These are phyloP conservation scores for Bombus superbus DNA, from an alignment of 1,140 invertebrate genomes.

Conservation along the genomic window DNA sequence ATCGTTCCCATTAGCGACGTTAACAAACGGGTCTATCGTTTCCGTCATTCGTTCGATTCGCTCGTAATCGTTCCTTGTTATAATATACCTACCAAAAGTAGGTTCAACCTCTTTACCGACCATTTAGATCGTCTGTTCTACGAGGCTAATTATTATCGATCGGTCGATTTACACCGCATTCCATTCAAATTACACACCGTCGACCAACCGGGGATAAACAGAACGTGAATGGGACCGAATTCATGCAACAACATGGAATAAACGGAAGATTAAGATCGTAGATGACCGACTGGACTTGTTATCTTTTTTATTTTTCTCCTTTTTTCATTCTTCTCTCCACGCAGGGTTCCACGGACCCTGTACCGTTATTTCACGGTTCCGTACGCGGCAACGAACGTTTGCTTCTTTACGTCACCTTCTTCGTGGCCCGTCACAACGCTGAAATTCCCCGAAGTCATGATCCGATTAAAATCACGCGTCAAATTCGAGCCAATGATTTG, in stretches of 20 bases:
- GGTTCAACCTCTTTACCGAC: not conserved
- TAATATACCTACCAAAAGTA: not conserved
- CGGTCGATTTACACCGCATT: not conserved
- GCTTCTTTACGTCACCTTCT: constrained; percentile 15
- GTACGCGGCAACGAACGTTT: constrained; percentile 31
- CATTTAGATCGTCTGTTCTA: not conserved
- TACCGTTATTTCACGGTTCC: constrained; percentile 61
- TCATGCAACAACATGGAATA: not conserved
- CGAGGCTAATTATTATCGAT: not conserved
- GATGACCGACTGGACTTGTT: constrained; percentile 19
- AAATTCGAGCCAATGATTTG: not conserved
- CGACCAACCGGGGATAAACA: not conserved
- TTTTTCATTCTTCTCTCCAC: not conserved
- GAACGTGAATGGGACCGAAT: constrained; percentile 35
- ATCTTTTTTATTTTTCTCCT: not conserved
- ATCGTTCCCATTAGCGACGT: not conserved
- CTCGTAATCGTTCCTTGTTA: not conserved
- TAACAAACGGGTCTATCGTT: not conserved
- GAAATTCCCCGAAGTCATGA: constrained; percentile 16
- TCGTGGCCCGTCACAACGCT: not conserved
- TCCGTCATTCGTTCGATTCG: not conserved
- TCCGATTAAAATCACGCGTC: constrained; percentile 19
- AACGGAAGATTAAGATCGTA: constrained; percentile 49
- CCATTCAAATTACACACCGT: constrained; percentile 1
- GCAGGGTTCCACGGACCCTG: constrained; percentile 31